Evolutionary conservation across 2,113 vertebrate species (phyloP).

Genomic region (Pollachius pollachius): DNA sequence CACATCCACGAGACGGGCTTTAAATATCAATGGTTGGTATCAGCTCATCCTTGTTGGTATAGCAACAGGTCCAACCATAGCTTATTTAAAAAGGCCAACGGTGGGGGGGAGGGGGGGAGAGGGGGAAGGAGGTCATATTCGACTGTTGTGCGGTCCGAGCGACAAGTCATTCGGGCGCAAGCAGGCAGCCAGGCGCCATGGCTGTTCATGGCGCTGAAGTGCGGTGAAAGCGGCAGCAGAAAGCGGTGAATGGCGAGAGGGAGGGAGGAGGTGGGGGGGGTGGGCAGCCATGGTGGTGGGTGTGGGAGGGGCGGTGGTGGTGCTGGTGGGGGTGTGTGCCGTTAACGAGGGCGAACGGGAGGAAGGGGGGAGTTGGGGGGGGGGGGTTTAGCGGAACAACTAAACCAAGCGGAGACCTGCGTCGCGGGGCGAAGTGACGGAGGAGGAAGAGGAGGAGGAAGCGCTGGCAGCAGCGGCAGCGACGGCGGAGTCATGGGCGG

Average conservation of each 20-base stretch:
- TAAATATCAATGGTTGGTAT: too few species aligned
- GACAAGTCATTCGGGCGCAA: too few species aligned
- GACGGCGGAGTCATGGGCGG: slow-evolving; percentile 61
- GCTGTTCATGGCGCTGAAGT: too few species aligned
- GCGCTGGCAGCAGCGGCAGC: slow-evolving; percentile 51
- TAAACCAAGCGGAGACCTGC: slow-evolving; percentile 73
- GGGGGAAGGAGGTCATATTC: slow-evolving; percentile 8
- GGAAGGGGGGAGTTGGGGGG: slow-evolving; percentile 27
- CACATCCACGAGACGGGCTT: too few species aligned
- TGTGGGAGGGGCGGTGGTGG: too few species aligned
- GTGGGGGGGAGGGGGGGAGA: neutral
- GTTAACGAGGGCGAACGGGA: slow-evolving; percentile 6
- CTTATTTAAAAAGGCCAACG: too few species aligned
- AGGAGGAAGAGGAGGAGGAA: slow-evolving; percentile 64
- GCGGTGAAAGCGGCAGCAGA: too few species aligned
- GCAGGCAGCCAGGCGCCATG: too few species aligned
- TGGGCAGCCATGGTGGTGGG: too few species aligned
- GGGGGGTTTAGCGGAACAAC: slow-evolving; percentile 61
- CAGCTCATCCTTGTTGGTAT: too few species aligned
- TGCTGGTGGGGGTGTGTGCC: slow-evolving; percentile 14
- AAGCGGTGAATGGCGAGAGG: slow-evolving; percentile 11
- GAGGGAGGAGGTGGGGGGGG: slow-evolving; percentile 29
- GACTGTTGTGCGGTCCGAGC: too few species aligned
- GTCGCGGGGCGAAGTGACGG: slow-evolving; percentile 68
- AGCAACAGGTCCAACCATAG: too few species aligned